A percentile compares a stretch with the other conserved stretches of the same genome.
Evolutionary conservation across 2,797 vertebrate species (phyloP).

Genomic region (Micrastur ruficollis): DNA sequence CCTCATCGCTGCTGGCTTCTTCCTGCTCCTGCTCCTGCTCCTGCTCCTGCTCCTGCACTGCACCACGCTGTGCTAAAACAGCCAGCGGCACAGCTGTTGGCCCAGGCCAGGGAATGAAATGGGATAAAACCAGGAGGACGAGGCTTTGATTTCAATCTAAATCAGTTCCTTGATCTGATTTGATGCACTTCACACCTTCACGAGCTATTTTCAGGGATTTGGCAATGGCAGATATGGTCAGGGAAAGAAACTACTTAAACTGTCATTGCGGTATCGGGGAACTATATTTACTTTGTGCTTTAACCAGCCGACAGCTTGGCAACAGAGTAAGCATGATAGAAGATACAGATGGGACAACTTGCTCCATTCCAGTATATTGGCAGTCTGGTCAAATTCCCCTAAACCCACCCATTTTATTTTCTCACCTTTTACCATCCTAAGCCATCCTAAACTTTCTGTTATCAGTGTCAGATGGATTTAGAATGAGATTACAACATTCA

Average conservation of each 20-base stretch:
- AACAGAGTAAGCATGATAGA: neutral
- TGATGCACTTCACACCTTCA: constrained; percentile 18
- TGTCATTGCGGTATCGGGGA: neutral
- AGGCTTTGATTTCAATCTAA: constrained; percentile 24
- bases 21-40: neutral
- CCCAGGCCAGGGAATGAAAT: neutral
- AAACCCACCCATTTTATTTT: neutral
- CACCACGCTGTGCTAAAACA: neutral
- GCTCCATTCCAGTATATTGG: neutral
- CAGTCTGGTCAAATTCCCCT: neutral
- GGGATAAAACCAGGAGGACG: neutral
- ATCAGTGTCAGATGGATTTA: neutral
- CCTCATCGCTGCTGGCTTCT: neutral
- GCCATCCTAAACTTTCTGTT: neutral
- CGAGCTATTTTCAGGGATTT: constrained; percentile 11
- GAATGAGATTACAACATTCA: neutral
- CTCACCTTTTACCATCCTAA: neutral
- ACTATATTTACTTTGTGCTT: neutral
- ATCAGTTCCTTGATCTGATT: neutral
- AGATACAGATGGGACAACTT: neutral
- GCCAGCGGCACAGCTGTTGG: rapidly evolving
- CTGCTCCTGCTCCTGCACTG: neutral
- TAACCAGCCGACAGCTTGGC: neutral
- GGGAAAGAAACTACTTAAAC: constrained; percentile 23
- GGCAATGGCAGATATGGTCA: neutral